Evolutionary conservation across 2,113 vertebrate genomes (phyloP).

Genomic region (Sceloporus undulatus): DNA sequence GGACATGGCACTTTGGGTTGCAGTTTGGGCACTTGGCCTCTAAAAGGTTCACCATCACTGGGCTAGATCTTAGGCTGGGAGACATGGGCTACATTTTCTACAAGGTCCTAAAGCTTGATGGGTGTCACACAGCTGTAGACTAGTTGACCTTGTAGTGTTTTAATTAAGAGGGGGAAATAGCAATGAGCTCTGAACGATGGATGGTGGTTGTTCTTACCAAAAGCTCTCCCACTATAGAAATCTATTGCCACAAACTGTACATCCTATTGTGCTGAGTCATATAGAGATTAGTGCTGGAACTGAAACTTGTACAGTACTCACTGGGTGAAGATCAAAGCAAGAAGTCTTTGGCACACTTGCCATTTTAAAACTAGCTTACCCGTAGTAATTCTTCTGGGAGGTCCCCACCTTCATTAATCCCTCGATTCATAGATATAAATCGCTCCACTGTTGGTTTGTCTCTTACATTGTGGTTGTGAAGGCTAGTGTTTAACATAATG

Average conservation of each 20-base stretch:
- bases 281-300: background rate
- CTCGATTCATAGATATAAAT: conserved; percentile 98
- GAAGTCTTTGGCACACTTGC: background rate
- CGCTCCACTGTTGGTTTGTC: conserved; percentile 96
- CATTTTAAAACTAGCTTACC: conserved; percentile 77
- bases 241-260: background rate
- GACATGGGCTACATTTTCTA: too few relatives aligned
- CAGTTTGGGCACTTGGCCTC: too few relatives aligned
- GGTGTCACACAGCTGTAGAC: too few relatives aligned
- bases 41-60: too few relatives aligned
- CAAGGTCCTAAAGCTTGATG: too few relatives aligned
- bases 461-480: conserved; percentile 96
- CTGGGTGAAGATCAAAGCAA: background rate
- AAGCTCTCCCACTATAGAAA: background rate
- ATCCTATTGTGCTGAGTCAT: background rate
- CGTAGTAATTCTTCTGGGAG: conserved; percentile 95
- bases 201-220: too few relatives aligned
- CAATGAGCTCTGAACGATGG: background rate
- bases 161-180: background rate
- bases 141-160: too few relatives aligned
- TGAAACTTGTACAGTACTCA: fast-evolving
- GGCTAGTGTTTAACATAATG: conserved; percentile 98
- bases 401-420: conserved; percentile 97
- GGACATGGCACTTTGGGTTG: too few relatives aligned
- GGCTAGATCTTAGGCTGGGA: too few relatives aligned